Conservation (phyloP, 2,888 invertebrate genomes). For the Pegoplata infirma region DNA sequence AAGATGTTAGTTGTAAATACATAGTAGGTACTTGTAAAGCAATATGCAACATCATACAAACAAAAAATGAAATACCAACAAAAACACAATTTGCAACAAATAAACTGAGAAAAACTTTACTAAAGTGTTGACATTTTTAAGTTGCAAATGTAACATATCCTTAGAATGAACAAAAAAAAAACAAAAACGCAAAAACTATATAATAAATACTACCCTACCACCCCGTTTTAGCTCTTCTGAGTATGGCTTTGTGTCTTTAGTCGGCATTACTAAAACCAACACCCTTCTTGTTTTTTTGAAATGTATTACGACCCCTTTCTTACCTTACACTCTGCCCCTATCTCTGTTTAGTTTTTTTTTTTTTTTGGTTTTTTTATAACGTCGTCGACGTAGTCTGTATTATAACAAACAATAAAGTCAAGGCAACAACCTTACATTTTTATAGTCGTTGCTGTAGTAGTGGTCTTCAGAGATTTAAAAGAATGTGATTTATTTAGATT, state of each 20-base stretch:
- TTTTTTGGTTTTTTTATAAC: neutral
- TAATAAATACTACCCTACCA: neutral
- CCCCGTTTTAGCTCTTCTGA: neutral
- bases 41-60: neutral
- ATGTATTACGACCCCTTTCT: neutral
- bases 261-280: constrained; percentile 8
- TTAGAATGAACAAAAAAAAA: constrained; percentile 8
- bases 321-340: neutral
- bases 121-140: constrained; percentile 25
- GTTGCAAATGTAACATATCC: constrained; percentile 19
- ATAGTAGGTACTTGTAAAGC: constrained; percentile 4
- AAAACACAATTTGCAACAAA: neutral
- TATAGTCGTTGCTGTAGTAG: neutral
- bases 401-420: constrained; percentile 22
- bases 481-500: no score
- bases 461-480: no score
- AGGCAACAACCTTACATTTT: constrained; percentile 26
- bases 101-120: constrained; percentile 9
- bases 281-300: neutral
- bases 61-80: neutral
- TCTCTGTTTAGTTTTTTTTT: constrained; percentile 3
- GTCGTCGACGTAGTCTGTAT: neutral
- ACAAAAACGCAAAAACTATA: neutral
- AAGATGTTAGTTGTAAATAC: no score
- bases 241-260: neutral